Percentiles rank a stretch among this genome's conserved stretches.
These are phyloP conservation scores for Bombylius major DNA, from an alignment of 2,888 invertebrate species.

Conservation along the genomic window DNA sequence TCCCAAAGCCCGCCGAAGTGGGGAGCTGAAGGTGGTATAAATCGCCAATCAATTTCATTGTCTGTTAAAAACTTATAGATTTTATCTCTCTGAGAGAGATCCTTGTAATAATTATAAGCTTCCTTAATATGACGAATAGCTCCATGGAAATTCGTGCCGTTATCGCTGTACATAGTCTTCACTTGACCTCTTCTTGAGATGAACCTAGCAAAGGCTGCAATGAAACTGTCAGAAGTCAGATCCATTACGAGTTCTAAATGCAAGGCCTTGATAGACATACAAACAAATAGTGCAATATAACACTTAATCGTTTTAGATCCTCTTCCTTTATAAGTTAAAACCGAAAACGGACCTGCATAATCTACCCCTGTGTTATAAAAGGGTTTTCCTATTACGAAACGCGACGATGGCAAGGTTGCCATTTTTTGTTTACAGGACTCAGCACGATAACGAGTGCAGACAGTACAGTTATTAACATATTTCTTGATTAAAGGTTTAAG, in stretches of 20 bases:
- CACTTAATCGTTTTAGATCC: not conserved
- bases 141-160: not conserved
- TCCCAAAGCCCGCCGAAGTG: not conserved
- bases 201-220: not conserved
- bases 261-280: not conserved
- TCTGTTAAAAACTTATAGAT: no score
- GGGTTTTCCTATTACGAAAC: not conserved
- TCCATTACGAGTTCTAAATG: not conserved
- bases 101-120: no score
- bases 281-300: not conserved
- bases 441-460: no score
- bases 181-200: not conserved
- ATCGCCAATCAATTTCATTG: not conserved
- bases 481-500: no score
- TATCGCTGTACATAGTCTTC: not conserved
- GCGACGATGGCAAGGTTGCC: no score
- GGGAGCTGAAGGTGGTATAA: not conserved
- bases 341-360: not conserved
- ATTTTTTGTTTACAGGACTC: no score
- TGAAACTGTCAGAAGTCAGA: not conserved
- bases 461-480: no score
- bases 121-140: not conserved
- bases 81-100: no score
- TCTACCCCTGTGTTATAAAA: not conserved
- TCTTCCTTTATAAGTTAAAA: not conserved